Evolutionary conservation across 2,113 vertebrate species (phyloP).

Genomic region (Athene noctua): DNA sequence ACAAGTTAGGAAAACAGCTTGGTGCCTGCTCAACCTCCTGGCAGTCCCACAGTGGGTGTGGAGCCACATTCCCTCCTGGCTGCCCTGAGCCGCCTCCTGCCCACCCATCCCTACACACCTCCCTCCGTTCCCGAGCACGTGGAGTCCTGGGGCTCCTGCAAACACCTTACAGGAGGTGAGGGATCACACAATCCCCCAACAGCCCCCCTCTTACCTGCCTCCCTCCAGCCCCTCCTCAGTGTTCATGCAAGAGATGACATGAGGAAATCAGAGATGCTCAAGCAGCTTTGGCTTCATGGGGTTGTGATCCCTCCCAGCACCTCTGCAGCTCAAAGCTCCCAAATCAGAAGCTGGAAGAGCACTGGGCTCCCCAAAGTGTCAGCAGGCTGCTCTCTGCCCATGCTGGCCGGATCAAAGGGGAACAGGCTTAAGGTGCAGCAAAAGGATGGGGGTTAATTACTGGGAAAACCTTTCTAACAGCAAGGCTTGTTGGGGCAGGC

Average conservation of each 20-base stretch:
- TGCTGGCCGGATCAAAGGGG: neutral
- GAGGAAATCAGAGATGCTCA: neutral
- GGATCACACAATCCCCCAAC: neutral
- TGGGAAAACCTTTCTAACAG: neutral
- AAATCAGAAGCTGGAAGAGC: neutral
- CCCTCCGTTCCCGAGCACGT: neutral
- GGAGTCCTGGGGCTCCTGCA: neutral
- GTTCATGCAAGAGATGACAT: neutral
- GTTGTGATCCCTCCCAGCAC: neutral
- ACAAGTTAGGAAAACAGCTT: neutral
- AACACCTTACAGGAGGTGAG: neutral
- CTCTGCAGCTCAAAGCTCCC: neutral
- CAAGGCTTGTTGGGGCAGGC: neutral
- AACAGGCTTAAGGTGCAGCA: neutral
- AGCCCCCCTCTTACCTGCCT: neutral
- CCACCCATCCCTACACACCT: rapidly evolving
- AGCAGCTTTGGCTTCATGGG: neutral
- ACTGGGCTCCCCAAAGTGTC: neutral
- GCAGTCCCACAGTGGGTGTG: neutral
- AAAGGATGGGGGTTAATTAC: neutral
- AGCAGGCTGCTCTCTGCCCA: neutral
- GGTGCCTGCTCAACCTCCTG: neutral
- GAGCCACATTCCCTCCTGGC: neutral
- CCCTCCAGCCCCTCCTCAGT: neutral
- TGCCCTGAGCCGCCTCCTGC: neutral